Conservation (phyloP, 2,888 invertebrate species). For the Drosophila buzzatii region DNA sequence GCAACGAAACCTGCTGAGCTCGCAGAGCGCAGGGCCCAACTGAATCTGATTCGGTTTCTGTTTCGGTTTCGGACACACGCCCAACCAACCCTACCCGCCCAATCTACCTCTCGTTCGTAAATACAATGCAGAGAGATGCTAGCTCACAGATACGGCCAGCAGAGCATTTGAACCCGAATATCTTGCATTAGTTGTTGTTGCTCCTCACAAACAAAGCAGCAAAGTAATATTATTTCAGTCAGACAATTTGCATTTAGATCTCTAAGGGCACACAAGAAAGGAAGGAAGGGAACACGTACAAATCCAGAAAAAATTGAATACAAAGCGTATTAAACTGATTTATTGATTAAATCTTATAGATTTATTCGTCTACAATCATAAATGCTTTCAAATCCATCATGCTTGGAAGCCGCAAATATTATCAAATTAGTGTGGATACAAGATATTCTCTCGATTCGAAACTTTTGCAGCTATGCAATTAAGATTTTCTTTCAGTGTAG, state of each 20-base stretch:
- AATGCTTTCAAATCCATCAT: not conserved
- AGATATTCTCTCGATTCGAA: not conserved
- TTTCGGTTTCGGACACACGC: not conserved
- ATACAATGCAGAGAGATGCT: conserved; percentile 21
- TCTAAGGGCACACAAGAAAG: not conserved
- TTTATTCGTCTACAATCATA: not conserved
- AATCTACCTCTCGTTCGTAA: not conserved
- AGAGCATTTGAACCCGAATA: not conserved
- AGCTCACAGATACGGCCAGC: not conserved
- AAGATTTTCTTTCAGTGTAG: not conserved
- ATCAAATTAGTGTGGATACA: not conserved
- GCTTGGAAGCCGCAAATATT: not conserved
- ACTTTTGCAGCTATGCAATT: no score
- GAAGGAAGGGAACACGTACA: not conserved
- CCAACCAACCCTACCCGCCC: not conserved
- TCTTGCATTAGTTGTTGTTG: conserved; percentile 24
- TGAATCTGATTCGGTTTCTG: not conserved
- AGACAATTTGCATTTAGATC: conserved; percentile 63
- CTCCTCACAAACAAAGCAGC: conserved; percentile 48
- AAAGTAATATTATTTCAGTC: conserved; percentile 39
- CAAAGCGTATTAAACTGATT: not conserved
- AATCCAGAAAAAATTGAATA: not conserved
- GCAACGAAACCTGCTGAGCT: conserved; percentile 62
- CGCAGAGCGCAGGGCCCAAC: not conserved
- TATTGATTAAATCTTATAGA: not conserved